Conservation (phyloP, 1,140 invertebrate species). For the Nasonia longicornis region DNA sequence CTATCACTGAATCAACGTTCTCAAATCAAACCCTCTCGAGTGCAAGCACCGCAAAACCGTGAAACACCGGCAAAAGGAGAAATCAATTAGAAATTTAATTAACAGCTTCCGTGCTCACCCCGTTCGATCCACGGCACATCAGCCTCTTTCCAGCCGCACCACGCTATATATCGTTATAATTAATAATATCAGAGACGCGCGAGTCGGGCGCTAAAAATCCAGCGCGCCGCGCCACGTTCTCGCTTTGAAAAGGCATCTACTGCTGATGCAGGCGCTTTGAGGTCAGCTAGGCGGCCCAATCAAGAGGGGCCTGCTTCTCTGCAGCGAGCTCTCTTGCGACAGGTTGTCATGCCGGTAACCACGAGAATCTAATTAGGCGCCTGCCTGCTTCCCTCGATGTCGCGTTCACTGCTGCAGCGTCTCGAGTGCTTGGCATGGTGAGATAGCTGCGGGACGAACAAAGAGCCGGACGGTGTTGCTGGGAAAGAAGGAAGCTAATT, state of each 20-base stretch:
- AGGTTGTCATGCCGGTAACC: slow-evolving; percentile 49
- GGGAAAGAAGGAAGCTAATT: neutral
- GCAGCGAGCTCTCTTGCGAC: slow-evolving; percentile 36
- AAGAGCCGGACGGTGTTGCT: neutral
- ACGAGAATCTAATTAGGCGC: slow-evolving; percentile 53
- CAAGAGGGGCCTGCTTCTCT: neutral
- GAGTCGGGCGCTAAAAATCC: neutral
- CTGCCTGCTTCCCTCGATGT: neutral
- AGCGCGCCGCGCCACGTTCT: neutral
- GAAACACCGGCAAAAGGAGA: neutral
- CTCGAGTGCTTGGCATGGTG: neutral
- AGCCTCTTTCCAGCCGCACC: neutral
- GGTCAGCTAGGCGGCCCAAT: slow-evolving; percentile 21
- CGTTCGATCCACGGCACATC: neutral
- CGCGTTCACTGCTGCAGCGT: neutral
- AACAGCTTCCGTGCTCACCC: neutral
- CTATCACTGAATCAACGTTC: neutral
- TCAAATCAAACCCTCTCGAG: neutral
- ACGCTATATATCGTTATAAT: slow-evolving; percentile 10
- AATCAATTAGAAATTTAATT: slow-evolving; percentile 24
- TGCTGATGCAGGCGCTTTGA: slow-evolving; percentile 11
- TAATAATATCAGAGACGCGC: neutral
- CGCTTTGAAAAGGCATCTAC: slow-evolving; percentile 21
- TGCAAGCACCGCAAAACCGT: neutral
- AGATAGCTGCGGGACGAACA: neutral